Percentiles rank a stretch among this genome's conserved stretches.
Conservation (phyloP, 2,797 vertebrate genomes). For the Zalophus californianus region DNA sequence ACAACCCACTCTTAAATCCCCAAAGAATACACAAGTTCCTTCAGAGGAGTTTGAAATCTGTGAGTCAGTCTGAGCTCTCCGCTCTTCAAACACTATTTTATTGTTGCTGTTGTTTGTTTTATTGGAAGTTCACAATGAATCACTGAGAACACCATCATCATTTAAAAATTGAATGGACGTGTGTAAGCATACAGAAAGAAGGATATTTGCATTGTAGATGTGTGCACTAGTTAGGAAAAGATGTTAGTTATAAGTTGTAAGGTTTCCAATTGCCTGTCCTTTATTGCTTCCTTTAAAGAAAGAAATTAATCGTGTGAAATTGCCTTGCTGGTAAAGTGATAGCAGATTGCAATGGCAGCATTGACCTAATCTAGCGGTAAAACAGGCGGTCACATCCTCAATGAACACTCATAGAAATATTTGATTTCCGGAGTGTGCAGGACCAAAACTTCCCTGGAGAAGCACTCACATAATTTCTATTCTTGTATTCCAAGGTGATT, state of each 20-base stretch:
- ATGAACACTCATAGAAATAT: slow-evolving; percentile 68
- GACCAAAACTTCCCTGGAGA: slow-evolving; percentile 66
- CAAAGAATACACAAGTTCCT: background rate
- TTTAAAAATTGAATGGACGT: slow-evolving; percentile 29
- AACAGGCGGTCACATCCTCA: slow-evolving; percentile 66
- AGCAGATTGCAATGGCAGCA: slow-evolving; percentile 64
- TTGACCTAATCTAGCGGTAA: slow-evolving; percentile 72
- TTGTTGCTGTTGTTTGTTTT: background rate
- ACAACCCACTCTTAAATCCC: slow-evolving; percentile 65
- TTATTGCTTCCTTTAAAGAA: slow-evolving; percentile 79
- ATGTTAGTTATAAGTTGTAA: slow-evolving; percentile 60
- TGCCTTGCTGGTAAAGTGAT: slow-evolving; percentile 74
- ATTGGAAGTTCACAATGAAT: slow-evolving; percentile 9
- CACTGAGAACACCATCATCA: slow-evolving; percentile 31
- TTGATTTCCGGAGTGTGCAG: slow-evolving; percentile 43
- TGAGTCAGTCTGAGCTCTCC: background rate
- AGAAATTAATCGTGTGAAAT: slow-evolving; percentile 80
- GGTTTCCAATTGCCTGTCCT: slow-evolving; percentile 73
- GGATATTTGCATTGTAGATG: slow-evolving; percentile 37
- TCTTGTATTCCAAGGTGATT: slow-evolving; percentile 57
- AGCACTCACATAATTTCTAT: slow-evolving; percentile 40
- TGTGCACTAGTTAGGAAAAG: slow-evolving; percentile 53
- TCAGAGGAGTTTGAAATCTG: slow-evolving; percentile 31
- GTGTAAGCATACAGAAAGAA: background rate
- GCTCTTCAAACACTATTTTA: slow-evolving; percentile 62